Conservation (phyloP, 2,113 vertebrate genomes). For the Colaptes auratus region DNA sequence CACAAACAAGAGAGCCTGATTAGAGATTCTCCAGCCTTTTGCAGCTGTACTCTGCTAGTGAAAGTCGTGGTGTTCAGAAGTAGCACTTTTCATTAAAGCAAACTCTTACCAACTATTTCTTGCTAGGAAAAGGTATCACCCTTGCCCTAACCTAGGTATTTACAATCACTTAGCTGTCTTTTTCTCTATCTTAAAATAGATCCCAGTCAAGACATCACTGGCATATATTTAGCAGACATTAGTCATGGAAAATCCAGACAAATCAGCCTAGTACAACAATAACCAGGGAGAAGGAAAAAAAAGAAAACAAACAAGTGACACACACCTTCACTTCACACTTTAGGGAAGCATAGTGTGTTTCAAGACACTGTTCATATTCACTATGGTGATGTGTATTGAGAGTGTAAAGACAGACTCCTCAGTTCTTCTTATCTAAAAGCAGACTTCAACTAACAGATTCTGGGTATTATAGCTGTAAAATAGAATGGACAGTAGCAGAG, state of each 20-base stretch:
- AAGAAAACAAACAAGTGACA: not conserved
- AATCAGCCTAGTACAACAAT: not conserved
- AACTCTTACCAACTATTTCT: not conserved
- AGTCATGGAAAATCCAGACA: conserved; percentile 28
- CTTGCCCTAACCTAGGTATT: not conserved
- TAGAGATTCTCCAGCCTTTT: not conserved
- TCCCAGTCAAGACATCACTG: not conserved
- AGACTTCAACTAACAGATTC: not conserved
- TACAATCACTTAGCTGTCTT: not conserved
- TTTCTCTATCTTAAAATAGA: not conserved
- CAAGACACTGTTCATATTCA: not conserved
- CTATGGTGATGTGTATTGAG: no score
- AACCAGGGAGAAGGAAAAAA: not conserved
- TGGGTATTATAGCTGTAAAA: not conserved
- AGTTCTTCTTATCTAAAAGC: not conserved
- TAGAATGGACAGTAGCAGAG: not conserved
- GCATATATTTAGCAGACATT: conserved; percentile 11
- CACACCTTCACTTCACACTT: not conserved
- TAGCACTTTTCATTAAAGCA: not conserved
- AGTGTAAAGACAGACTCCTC: not conserved
- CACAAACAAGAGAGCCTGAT: not conserved
- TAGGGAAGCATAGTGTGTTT: not conserved
- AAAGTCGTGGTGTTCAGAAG: not conserved
- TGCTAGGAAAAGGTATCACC: not conserved
- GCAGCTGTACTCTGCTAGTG: not conserved